Percentiles rank a stretch among this genome's conserved stretches.
These are phyloP conservation scores for Streblospio benedicti DNA, from an alignment of 1,140 invertebrate species.

Conservation along the genomic window DNA sequence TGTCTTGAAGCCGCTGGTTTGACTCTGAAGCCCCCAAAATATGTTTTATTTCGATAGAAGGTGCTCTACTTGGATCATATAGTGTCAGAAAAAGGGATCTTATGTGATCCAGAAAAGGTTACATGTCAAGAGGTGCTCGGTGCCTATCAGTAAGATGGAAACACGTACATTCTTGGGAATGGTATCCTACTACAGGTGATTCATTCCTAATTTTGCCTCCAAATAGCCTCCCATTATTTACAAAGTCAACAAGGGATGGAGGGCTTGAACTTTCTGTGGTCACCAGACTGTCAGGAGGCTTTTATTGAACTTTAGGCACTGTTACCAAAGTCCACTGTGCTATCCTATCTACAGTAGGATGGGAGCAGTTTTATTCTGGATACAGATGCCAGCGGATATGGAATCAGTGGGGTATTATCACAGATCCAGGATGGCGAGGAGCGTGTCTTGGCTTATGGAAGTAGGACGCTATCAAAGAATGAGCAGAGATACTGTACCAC, in stretches of 20 bases:
- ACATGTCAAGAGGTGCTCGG: slow-evolving; percentile 34
- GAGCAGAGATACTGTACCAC: slow-evolving; percentile 22
- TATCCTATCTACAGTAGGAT: slow-evolving; percentile 29
- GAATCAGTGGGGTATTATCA: slow-evolving; percentile 41
- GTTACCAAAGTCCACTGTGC: slow-evolving; percentile 3
- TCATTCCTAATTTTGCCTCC: slow-evolving; percentile 25
- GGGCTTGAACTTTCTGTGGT: slow-evolving; percentile 2
- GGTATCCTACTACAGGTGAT: slow-evolving; percentile 45
- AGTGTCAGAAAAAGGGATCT: slow-evolving; percentile 14
- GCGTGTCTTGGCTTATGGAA: too few species aligned
- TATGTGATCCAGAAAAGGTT: slow-evolving; percentile 33
- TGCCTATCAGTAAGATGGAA: slow-evolving; percentile 34
- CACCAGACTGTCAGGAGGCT: neutral
- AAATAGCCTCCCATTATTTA: slow-evolving; percentile 9
- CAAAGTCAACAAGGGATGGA: slow-evolving; percentile 7
- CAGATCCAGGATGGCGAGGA: slow-evolving; percentile 34
- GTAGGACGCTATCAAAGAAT: slow-evolving; percentile 6
- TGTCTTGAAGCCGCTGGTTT: slow-evolving; percentile 18
- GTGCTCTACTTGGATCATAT: slow-evolving; percentile 18
- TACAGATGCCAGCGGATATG: slow-evolving; percentile 45
- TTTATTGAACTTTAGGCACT: slow-evolving; percentile 7
- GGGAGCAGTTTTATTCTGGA: slow-evolving; percentile 39
- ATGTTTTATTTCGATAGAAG: slow-evolving; percentile 17
- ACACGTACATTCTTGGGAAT: slow-evolving; percentile 39
- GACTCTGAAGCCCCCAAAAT: slow-evolving; percentile 22